phyloP scores from a whole-genome alignment of 2,113 vertebrate species.

The Sceloporus tristichus region DNA sequence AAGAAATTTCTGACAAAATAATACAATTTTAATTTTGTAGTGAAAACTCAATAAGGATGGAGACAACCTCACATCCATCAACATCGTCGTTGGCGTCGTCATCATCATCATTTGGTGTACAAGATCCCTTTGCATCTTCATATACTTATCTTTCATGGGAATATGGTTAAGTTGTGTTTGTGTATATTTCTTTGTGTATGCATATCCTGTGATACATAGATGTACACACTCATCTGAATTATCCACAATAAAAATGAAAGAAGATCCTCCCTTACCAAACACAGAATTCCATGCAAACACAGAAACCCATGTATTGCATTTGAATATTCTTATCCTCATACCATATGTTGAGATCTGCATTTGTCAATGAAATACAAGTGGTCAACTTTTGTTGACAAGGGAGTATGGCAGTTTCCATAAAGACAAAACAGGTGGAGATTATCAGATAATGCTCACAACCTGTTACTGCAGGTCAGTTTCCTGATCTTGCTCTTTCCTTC shows the following conservation, averaged over 20 bases:
- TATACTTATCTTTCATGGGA: too few relatives aligned
- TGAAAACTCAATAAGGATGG: too few relatives aligned
- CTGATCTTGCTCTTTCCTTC: neutral
- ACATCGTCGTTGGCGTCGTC: too few relatives aligned
- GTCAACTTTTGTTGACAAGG: neutral
- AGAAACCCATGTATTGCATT: neutral
- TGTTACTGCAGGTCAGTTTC: neutral
- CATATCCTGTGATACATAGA: too few relatives aligned
- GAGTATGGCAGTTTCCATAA: neutral
- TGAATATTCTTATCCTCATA: neutral
- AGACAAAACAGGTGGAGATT: neutral
- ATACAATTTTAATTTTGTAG: too few relatives aligned
- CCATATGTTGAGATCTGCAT: neutral
- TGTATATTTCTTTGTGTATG: neutral
- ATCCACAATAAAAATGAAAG: neutral
- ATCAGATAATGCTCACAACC: neutral
- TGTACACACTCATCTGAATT: neutral
- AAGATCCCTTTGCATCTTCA: too few relatives aligned
- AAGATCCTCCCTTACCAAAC: neutral
- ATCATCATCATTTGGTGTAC: too few relatives aligned
- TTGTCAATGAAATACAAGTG: neutral
- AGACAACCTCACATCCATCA: too few relatives aligned
- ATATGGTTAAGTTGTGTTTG: neutral
- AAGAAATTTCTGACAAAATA: too few relatives aligned
- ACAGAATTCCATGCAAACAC: neutral